phyloP scores from a whole-genome alignment of 2,113 vertebrate genomes.

The Sebastes schlegelii region DNA sequence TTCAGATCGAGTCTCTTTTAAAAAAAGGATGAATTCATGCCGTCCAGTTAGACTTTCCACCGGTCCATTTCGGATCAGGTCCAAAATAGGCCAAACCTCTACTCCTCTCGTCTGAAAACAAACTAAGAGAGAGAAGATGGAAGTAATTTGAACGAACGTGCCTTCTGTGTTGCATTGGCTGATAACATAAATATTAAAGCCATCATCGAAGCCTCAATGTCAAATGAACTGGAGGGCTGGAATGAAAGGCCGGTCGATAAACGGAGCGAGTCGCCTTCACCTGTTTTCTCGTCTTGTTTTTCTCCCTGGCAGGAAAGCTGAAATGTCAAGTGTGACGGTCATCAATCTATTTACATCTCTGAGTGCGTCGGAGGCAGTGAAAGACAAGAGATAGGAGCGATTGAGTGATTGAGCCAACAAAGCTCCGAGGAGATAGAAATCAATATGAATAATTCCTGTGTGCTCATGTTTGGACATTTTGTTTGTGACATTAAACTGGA shows the following conservation, averaged over 20 bases:
- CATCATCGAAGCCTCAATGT: neutral
- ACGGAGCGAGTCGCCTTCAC: neutral
- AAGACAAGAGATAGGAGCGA: slow-evolving; percentile 19
- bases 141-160: neutral
- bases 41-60: neutral
- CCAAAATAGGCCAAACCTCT: neutral
- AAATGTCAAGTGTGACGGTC: slow-evolving; percentile 69
- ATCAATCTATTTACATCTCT: slow-evolving; percentile 45
- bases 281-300: slow-evolving; percentile 9
- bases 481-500: slow-evolving; percentile 61
- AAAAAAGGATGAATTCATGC: neutral
- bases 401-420: slow-evolving; percentile 50
- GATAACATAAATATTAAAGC: neutral
- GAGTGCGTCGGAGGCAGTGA: slow-evolving; percentile 7
- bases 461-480: slow-evolving; percentile 65
- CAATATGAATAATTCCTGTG: slow-evolving; percentile 52
- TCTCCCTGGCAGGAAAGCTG: slow-evolving; percentile 4
- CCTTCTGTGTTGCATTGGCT: neutral
- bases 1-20: neutral
- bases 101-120: neutral
- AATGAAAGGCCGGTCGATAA: slow-evolving; percentile 13
- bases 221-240: neutral
- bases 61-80: accelerated
- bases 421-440: slow-evolving; percentile 56
- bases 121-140: neutral